Percentiles rank a stretch among this genome's conserved stretches.
These are phyloP conservation scores for Parnassius smintheus DNA, from an alignment of 2,888 invertebrate genomes.

Conservation along the genomic window DNA sequence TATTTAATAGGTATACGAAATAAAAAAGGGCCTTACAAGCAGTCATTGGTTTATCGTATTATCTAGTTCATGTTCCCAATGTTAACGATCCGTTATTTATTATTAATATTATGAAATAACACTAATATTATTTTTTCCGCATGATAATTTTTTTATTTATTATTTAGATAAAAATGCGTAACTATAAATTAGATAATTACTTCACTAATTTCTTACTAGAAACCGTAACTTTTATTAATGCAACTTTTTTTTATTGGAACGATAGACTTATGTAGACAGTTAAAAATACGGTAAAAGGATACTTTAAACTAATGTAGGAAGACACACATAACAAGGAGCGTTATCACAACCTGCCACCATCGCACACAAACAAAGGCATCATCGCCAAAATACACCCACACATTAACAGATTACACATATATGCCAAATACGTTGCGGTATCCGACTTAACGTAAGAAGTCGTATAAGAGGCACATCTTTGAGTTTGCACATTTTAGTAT, in stretches of 20 bases:
- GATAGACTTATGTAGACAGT: conserved; percentile 38
- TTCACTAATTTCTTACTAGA: too few relatives aligned
- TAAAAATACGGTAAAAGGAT: conserved; percentile 41
- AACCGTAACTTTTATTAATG: too few relatives aligned
- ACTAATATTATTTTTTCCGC: too few relatives aligned
- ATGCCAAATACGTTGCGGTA: conserved; percentile 79
- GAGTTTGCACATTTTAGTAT: conserved; percentile 79
- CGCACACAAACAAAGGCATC: conserved; percentile 51
- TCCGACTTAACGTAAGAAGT: conserved; percentile 77
- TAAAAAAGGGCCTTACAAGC: too few relatives aligned
- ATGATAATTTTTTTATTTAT: too few relatives aligned
- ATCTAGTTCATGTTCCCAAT: too few relatives aligned
- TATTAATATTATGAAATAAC: too few relatives aligned
- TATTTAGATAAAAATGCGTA: too few relatives aligned
- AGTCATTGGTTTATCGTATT: too few relatives aligned
- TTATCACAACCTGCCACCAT: conserved; percentile 48
- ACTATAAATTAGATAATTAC: too few relatives aligned
- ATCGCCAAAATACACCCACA: conserved; percentile 66
- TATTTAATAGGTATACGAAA: too few relatives aligned
- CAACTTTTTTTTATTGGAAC: conserved; percentile 11
- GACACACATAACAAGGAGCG: conserved; percentile 18
- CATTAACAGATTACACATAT: conserved; percentile 50
- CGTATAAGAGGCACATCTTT: conserved; percentile 80
- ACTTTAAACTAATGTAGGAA: conserved; percentile 30
- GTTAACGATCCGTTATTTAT: too few relatives aligned